A percentile compares a stretch with the other conserved stretches of the same genome.
phyloP scores from a whole-genome alignment of 2,113 vertebrate species.

The Tonatia bakeri region DNA sequence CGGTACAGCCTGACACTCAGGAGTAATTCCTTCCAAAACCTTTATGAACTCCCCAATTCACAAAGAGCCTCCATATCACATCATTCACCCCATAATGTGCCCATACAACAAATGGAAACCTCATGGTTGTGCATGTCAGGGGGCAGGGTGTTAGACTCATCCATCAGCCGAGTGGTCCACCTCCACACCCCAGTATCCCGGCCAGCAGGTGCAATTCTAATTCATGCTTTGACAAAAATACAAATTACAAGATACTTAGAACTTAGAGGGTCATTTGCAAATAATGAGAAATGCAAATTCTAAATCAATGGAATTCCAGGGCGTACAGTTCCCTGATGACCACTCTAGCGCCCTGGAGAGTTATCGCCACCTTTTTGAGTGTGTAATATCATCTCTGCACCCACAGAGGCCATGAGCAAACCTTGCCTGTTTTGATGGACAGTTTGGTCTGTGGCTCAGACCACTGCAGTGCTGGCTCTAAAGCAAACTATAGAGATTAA shows the following conservation, averaged over 20 bases:
- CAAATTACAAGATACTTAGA: conserved; percentile 52
- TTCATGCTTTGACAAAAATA: conserved; percentile 60
- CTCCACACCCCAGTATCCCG: neutral
- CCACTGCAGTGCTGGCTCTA: neutral
- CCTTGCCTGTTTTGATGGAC: conserved; percentile 37
- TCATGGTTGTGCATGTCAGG: neutral
- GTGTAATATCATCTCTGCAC: conserved; percentile 48
- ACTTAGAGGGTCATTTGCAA: conserved; percentile 57
- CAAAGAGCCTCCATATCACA: conserved; percentile 12
- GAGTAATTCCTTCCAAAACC: conserved; percentile 46
- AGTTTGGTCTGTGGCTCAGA: conserved; percentile 33
- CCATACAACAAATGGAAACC: neutral
- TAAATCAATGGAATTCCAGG: conserved; percentile 50
- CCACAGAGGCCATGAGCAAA: neutral
- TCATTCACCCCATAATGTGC: neutral
- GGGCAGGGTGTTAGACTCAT: neutral
- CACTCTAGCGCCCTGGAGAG: neutral
- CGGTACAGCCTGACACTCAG: neutral
- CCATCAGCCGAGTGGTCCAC: neutral
- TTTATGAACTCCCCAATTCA: conserved; percentile 29
- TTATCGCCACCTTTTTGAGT: neutral
- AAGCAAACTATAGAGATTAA: conserved; percentile 51
- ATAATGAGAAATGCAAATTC: conserved; percentile 68
- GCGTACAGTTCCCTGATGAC: neutral
- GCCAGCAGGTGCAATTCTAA: conserved; percentile 26